A percentile compares a stretch with the other conserved stretches of the same genome.
Conservation (phyloP, 2,113 vertebrate genomes). For the Bubalus kerabau region DNA sequence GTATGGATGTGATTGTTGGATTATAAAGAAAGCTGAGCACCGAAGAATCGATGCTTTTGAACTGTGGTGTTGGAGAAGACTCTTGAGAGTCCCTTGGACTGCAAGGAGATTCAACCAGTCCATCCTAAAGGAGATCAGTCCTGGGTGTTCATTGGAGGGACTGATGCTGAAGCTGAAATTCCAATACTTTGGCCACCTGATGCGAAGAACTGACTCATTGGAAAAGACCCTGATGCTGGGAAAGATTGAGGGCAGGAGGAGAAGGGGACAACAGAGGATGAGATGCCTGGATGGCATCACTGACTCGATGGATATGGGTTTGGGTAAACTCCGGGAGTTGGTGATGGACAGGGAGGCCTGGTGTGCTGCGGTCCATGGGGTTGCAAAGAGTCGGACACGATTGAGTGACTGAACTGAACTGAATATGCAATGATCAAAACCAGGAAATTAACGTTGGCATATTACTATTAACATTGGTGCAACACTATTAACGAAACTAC, state of each 20-base stretch:
- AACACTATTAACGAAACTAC: neutral
- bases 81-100: neutral
- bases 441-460: neutral
- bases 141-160: neutral
- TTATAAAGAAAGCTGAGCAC: too few relatives aligned
- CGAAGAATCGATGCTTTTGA: neutral
- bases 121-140: too few relatives aligned
- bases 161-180: neutral
- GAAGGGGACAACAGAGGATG: neutral
- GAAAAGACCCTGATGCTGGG: neutral
- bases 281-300: neutral
- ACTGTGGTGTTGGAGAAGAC: neutral
- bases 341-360: too few relatives aligned
- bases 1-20: too few relatives aligned
- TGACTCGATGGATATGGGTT: too few relatives aligned
- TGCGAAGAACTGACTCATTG: neutral
- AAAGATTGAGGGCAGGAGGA: neutral
- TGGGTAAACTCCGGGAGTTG: too few relatives aligned
- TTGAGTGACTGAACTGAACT: neutral
- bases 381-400: accelerated
- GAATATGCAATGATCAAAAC: neutral
- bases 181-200: neutral
- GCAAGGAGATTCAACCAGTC: too few relatives aligned
- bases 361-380: too few relatives aligned
- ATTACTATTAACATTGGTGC: neutral